Evolutionary conservation across 2,113 vertebrate species (phyloP), one percentile per base, ranked within the genome.

Genomic region (Cyanocitta stelleri): DNA sequence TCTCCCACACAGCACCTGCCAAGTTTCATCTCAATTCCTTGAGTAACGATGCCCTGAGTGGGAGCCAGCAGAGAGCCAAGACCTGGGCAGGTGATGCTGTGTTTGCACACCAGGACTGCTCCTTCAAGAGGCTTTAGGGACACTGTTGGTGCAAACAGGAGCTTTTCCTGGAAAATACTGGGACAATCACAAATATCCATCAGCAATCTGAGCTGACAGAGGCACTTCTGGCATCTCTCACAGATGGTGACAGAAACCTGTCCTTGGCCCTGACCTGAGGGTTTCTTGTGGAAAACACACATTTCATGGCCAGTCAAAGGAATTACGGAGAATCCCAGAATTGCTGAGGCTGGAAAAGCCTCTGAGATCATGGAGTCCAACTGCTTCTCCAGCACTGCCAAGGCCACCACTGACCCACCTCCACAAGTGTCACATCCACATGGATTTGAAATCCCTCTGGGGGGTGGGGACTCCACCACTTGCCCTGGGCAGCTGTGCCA

Each of bases 41-140:
- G 58, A 41, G 26, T 33, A 71, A 37, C 0, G 0, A 48, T 22
- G 35, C 5, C 13, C 43, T 43, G 48, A 37, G 0, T 61, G 62
- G 66, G 52, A 75, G 46, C 21, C 67, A 54, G 77, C 1, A 72
- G 44, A 46, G n/a, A 63, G 27, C 41, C 54, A 33, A 26, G 20
- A 13, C 2, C 11, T 13, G 8, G 1, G 2, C 22, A 33, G 35
- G 32, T 23, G 24, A 17, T 5, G 27, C 63, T 43, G 18, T 14
- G 21, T 24, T 22, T 51, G 52, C 32, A 27, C 26, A 10, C 23
- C 16, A 67, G 32, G 24, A n/a, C 83, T 41, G 35, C 52, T 21
- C 71, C 71, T 32, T 44, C 52, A 24, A 7, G 51, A 35, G 51
- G 51, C 35, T 35, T n/a, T 6, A 35, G 30, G 51, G 43, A 49